phyloP scores from a whole-genome alignment of 2,113 vertebrate species.

The Cryptomyrus ogoouensis region DNA sequence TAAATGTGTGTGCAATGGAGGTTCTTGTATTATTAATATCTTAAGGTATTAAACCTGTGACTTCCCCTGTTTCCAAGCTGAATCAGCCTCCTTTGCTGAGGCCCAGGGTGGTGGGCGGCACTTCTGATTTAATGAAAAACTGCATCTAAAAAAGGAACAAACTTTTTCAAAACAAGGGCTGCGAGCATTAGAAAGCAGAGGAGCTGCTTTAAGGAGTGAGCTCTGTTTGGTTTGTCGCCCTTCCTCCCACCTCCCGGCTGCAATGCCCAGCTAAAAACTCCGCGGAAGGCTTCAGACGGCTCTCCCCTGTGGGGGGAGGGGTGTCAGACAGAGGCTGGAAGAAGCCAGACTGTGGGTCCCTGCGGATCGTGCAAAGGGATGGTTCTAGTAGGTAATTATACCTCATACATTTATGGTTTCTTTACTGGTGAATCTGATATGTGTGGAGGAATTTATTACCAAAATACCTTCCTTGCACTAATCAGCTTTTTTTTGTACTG shows the following conservation, averaged over 20 bases:
- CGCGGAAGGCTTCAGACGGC: constrained; percentile 24
- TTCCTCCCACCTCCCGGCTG: constrained; percentile 2
- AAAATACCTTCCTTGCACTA: not conserved
- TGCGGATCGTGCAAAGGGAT: not conserved
- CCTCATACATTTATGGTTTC: constrained; percentile 13
- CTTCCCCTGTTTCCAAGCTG: constrained; percentile 57
- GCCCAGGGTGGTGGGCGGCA: constrained; percentile 40
- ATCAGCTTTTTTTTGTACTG: not conserved
- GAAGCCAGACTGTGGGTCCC: constrained; percentile 21
- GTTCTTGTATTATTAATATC: not conserved
- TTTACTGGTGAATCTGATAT: constrained; percentile 9
- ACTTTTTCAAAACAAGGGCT: not conserved
- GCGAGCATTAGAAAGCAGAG: not conserved
- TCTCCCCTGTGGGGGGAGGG: constrained; percentile 22
- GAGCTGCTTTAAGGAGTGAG: not conserved
- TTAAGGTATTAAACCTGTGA: constrained; percentile 42
- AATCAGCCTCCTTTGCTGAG: constrained; percentile 46
- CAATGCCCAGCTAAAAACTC: constrained; percentile 18
- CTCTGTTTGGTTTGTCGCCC: not conserved
- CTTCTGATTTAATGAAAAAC: not conserved
- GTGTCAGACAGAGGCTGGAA: constrained; percentile 28
- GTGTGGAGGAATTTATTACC: constrained; percentile 2
- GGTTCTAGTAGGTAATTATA: constrained; percentile 16
- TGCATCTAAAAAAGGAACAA: not conserved
- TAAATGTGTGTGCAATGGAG: not conserved